Evolutionary conservation across 2,888 invertebrate species (phyloP).

Genomic region (Tiliacea citrago): DNA sequence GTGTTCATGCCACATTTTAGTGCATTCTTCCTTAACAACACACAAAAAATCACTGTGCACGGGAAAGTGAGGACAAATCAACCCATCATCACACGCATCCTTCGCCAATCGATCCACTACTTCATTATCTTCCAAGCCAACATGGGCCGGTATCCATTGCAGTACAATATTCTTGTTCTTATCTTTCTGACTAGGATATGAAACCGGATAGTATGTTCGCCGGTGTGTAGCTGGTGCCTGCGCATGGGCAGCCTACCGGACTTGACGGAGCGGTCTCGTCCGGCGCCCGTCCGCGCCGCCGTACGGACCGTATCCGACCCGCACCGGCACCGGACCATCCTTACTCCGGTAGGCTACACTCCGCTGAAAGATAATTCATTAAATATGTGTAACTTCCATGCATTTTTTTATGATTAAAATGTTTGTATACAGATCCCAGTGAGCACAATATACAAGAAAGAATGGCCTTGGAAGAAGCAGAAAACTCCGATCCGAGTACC

Average conservation of each 20-base stretch:
- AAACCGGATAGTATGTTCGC: conserved; percentile 42
- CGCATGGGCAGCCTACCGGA: conserved; percentile 90
- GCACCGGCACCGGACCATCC: conserved; percentile 82
- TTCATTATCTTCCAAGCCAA: too few species aligned
- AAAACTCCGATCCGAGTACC: conserved; percentile 75
- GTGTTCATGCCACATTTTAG: too few species aligned
- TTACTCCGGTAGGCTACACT: conserved; percentile 76
- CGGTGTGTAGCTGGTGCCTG: conserved; percentile 66
- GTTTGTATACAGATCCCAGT: conserved; percentile 80
- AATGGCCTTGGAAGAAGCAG: conserved; percentile 88
- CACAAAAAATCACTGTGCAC: too few species aligned
- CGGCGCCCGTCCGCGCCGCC: conserved; percentile 80
- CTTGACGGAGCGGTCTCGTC: conserved; percentile 88
- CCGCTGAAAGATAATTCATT: neutral
- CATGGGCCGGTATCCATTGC: too few species aligned
- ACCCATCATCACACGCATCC: too few species aligned
- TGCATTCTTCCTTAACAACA: too few species aligned
- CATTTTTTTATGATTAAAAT: neutral
- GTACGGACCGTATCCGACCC: conserved; percentile 86
- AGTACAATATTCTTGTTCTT: too few species aligned
- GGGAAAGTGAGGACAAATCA: too few species aligned
- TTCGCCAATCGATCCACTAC: too few species aligned
- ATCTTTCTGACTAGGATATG: conserved; percentile 50
- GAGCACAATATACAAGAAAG: conserved; percentile 85
- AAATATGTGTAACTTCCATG: neutral